Percentiles rank a stretch among this genome's conserved stretches.
Evolutionary conservation across 2,888 invertebrate species (phyloP).

Genomic region (Scrobipalpa costella): DNA sequence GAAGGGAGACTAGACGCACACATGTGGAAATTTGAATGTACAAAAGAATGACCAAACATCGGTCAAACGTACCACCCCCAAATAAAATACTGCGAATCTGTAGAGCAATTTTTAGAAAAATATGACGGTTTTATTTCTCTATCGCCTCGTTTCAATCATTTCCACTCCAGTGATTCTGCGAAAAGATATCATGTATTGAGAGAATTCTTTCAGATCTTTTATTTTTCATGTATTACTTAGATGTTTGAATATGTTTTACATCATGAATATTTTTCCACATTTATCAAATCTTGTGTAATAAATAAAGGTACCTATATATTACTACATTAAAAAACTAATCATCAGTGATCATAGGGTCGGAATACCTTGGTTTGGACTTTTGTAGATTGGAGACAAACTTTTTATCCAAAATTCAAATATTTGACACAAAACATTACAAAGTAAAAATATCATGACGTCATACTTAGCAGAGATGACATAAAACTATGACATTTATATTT

Average conservation of each 20-base stretch:
- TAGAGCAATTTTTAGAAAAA: not conserved
- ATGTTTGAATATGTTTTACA: not conserved
- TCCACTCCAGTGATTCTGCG: slow-evolving; percentile 10
- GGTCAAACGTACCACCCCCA: slow-evolving; percentile 10
- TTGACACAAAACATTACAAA: too few relatives aligned
- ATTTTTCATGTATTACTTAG: too few relatives aligned
- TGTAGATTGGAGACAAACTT: too few relatives aligned
- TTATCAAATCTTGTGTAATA: too few relatives aligned
- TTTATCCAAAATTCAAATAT: too few relatives aligned
- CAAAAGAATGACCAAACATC: slow-evolving; percentile 7
- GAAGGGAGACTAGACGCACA: not conserved
- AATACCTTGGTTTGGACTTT: too few relatives aligned
- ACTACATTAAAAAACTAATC: too few relatives aligned
- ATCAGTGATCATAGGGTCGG: too few relatives aligned
- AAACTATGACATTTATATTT: too few relatives aligned
- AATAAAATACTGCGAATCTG: slow-evolving; percentile 3
- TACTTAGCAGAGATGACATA: too few relatives aligned
- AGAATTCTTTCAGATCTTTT: not conserved
- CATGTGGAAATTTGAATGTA: slow-evolving; percentile 6
- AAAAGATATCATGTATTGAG: not conserved
- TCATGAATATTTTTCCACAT: not conserved
- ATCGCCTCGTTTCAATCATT: slow-evolving; percentile 8
- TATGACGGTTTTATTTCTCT: not conserved
- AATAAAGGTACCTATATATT: too few relatives aligned
- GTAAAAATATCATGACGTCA: too few relatives aligned